These are phyloP conservation scores for Ormyrus thymus DNA, from an alignment of 2,888 invertebrate genomes.

Conservation along the genomic window DNA sequence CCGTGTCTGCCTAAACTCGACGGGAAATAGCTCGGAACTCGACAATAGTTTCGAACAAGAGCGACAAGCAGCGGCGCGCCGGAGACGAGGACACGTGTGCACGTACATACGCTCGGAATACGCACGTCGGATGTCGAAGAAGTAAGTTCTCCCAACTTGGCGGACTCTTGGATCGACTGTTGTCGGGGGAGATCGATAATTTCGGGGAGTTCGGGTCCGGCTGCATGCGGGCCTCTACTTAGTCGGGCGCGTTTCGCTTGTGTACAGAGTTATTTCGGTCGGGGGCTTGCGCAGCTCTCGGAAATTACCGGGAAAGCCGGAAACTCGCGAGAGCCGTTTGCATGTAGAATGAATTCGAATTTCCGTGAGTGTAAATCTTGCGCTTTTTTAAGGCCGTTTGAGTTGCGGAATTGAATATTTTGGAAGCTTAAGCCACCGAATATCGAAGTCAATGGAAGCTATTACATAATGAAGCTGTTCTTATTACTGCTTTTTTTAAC, in stretches of 20 bases:
- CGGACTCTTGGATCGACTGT: neutral
- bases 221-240: neutral
- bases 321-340: neutral
- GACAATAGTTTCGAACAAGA: too few species aligned
- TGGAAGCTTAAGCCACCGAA: too few species aligned
- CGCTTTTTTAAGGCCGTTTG: too few species aligned
- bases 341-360: neutral
- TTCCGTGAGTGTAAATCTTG: neutral
- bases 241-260: neutral
- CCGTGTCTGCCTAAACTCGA: too few species aligned
- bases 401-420: too few species aligned
- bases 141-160: too few species aligned
- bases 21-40: too few species aligned
- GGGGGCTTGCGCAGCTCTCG: neutral
- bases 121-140: too few species aligned
- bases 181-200: constrained; percentile 17
- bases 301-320: neutral
- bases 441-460: too few species aligned
- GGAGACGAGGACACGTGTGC: neutral
- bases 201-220: neutral
- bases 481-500: too few species aligned
- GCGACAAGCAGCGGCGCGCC: neutral
- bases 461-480: too few species aligned
- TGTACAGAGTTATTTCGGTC: neutral
- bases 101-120: too few species aligned